A percentile compares a stretch with the other conserved stretches of the same genome.
Evolutionary conservation across 2,888 invertebrate species (phyloP).

Genomic region (Drosophila longiperda): DNA sequence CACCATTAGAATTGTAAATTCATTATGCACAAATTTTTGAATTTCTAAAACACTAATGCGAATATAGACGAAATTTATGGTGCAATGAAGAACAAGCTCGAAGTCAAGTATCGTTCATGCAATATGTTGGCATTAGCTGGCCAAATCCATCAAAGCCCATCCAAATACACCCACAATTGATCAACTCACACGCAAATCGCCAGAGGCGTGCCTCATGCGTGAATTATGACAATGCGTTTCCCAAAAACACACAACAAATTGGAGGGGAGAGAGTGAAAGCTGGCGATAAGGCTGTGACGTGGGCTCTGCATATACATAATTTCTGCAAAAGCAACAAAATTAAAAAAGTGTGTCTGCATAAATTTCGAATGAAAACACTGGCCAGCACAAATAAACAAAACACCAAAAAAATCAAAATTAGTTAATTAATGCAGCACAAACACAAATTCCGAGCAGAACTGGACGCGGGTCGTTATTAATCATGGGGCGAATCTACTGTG

Average conservation of each 20-base stretch:
- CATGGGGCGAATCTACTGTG: slow-evolving; percentile 48
- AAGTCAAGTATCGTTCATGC: slow-evolving; percentile 20
- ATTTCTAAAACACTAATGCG: slow-evolving; percentile 42
- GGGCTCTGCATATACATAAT: slow-evolving; percentile 62
- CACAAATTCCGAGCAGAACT: slow-evolving; percentile 38
- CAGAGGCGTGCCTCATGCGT: slow-evolving; percentile 50
- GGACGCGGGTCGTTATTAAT: slow-evolving; percentile 71
- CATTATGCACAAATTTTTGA: slow-evolving; percentile 26
- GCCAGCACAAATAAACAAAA: slow-evolving; percentile 51
- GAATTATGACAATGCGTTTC: slow-evolving; percentile 68
- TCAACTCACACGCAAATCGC: slow-evolving; percentile 25
- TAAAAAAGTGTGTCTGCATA: slow-evolving; percentile 62
- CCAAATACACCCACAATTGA: slow-evolving; percentile 51
- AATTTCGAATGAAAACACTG: slow-evolving; percentile 44
- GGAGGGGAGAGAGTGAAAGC: slow-evolving; percentile 68
- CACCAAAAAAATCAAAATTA: slow-evolving; percentile 58
- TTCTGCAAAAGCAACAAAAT: slow-evolving; percentile 50
- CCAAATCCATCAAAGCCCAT: slow-evolving; percentile 72
- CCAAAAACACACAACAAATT: slow-evolving; percentile 26
- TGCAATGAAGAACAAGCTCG: neutral
- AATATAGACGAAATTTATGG: slow-evolving; percentile 50
- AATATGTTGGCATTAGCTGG: slow-evolving; percentile 58
- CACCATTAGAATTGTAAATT: slow-evolving; percentile 73
- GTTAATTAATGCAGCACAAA: slow-evolving; percentile 76
- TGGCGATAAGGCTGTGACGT: slow-evolving; percentile 62